Evolutionary conservation across 2,888 invertebrate species (phyloP).

Genomic region (Helicoverpa assulta): DNA sequence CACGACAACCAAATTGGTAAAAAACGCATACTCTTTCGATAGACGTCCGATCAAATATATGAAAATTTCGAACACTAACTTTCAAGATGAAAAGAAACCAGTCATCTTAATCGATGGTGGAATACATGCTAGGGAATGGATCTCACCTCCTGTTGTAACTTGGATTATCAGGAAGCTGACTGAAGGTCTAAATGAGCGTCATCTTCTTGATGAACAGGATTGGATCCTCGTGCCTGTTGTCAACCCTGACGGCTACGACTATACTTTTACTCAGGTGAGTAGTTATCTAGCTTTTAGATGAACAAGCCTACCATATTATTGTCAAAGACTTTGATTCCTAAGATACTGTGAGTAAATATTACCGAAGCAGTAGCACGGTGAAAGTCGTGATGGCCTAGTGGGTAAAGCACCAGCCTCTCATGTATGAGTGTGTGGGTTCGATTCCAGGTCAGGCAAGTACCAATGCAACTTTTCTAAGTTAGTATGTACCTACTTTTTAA

Average conservation of each 20-base stretch:
- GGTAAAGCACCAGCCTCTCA: too few species aligned
- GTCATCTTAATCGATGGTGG: constrained; percentile 91
- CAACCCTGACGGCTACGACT: constrained; percentile 94
- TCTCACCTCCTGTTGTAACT: constrained; percentile 91
- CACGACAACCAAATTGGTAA: constrained; percentile 82
- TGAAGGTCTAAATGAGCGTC: constrained; percentile 88
- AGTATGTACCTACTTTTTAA: too few species aligned
- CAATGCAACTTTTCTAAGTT: too few species aligned
- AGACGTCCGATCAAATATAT: constrained; percentile 89
- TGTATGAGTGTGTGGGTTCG: too few species aligned
- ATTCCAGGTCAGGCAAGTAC: too few species aligned
- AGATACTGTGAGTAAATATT: too few species aligned
- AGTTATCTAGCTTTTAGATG: not conserved
- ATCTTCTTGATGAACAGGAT: constrained; percentile 90
- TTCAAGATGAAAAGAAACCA: constrained; percentile 83
- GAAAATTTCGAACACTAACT: constrained; percentile 90
- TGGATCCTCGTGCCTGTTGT: constrained; percentile 92
- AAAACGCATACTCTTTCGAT: constrained; percentile 88
- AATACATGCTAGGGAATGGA: constrained; percentile 93
- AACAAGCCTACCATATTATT: too few species aligned
- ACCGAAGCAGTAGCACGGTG: too few species aligned
- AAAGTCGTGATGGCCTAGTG: too few species aligned
- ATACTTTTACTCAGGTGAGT: constrained; percentile 85
- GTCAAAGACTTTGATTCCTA: too few species aligned
- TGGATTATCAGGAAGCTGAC: constrained; percentile 92